phyloP scores from a whole-genome alignment of 2,113 vertebrate species.

The Crotalus horridus region DNA sequence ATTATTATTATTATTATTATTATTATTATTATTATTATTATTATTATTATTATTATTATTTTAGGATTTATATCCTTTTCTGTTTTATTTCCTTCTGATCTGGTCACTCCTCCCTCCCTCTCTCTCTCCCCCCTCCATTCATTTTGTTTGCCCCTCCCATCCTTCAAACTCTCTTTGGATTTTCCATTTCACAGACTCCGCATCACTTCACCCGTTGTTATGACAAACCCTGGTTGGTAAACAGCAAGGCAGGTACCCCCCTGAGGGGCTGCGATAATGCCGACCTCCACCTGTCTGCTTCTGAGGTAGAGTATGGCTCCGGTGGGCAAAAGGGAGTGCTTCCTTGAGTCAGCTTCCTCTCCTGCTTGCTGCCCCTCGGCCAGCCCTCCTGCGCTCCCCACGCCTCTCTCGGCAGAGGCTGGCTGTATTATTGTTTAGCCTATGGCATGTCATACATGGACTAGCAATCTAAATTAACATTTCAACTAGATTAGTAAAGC shows the following conservation, averaged over 20 bases:
- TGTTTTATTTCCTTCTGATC: slow-evolving; percentile 48
- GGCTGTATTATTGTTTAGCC: not conserved
- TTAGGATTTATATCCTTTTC: slow-evolving; percentile 48
- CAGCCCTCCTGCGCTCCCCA: slow-evolving; percentile 51
- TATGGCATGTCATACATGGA: not conserved
- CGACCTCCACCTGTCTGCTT: slow-evolving; percentile 75
- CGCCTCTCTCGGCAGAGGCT: slow-evolving; percentile 45
- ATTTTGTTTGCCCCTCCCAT: slow-evolving; percentile 24
- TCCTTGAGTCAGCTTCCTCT: slow-evolving; percentile 22
- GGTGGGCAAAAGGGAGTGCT: slow-evolving; percentile 34
- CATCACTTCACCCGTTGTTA: slow-evolving; percentile 92
- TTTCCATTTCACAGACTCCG: slow-evolving; percentile 86
- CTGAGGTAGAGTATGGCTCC: slow-evolving; percentile 80
- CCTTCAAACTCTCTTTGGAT: slow-evolving; percentile 64
- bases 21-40: slow-evolving; percentile 41
- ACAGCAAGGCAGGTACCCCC: slow-evolving; percentile 94
- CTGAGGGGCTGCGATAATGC: slow-evolving; percentile 89
- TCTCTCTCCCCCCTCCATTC: not conserved
- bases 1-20: too few species aligned
- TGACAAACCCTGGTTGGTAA: slow-evolving; percentile 99
- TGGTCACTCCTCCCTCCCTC: slow-evolving; percentile 40
- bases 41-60: not conserved
- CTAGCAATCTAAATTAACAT: not conserved
- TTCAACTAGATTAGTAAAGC: not conserved
- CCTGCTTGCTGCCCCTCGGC: slow-evolving; percentile 59